Base-by-base conservation (phyloP, 2,797 vertebrate genomes). In the Liparis tanakae region DNA sequence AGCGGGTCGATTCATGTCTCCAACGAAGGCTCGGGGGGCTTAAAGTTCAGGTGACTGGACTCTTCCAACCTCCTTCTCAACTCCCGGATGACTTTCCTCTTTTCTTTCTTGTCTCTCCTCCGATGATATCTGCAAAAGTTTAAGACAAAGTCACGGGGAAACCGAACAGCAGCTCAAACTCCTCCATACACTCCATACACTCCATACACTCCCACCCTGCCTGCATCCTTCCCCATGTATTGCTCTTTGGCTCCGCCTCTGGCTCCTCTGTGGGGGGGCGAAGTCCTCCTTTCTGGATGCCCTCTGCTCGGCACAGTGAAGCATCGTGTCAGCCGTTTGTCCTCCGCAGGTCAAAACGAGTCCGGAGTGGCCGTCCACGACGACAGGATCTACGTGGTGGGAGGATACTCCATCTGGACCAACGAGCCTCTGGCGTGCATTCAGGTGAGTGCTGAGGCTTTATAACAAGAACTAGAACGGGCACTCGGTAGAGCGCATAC, bases 371-470 rank as follows among this genome's bases (percentile, higher is more conserved):
- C 98, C 0, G 96, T 98, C 72, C 97, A 99, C 70, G 96, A 96
- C 70, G 96, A 96, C 87, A 95, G 97, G 92, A 98, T 99, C 93
- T 99, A 99, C 88, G 96, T 99, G 92, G 97, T 99, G 66, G 98
- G 98, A 72, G 98, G 98, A 75, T 99, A 99, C 89, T 99, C 98
- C 10, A 99, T 99, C 92, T 99, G 98, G 98, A 99, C 98, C 90
- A 99, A 99, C 73, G 97, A 99, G 93, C 97, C 98, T 72, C 93
- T 98, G 91, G 97, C 97, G 30, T 99, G 97, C 93, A 99, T 99
- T 92, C 98, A 99, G 97, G 97, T 98, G 92, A 94, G 95, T 70
- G 36, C 58, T n/a, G 51, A 18, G 9, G 22, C 58, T 73, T 15
- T n/a, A n/a, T n/a, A n/a, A n/a, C n/a, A n/a, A n/a, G n/a, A n/a